These are phyloP conservation scores for Synanthedon vespiformis DNA, from an alignment of 2,888 invertebrate genomes.

Conservation along the genomic window DNA sequence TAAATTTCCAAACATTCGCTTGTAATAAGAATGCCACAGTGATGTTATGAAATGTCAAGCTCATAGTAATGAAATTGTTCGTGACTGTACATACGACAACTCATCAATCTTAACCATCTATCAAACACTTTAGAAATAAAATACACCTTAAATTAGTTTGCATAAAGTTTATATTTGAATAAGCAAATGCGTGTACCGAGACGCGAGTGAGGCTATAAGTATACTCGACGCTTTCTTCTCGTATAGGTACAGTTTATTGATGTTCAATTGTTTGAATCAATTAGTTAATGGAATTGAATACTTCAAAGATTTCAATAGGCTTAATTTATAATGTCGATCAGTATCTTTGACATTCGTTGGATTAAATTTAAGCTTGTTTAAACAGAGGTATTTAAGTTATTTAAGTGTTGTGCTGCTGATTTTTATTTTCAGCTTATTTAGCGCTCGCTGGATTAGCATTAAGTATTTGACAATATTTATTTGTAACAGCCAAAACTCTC, in stretches of 20 bases:
- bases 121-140: not conserved
- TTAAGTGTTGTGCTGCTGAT: no score
- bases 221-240: not conserved
- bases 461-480: no score
- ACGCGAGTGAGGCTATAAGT: not conserved
- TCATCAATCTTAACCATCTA: not conserved
- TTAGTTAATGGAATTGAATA: conserved; percentile 9
- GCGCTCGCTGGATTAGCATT: no score
- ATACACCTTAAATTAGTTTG: no score
- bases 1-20: not conserved
- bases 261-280: conserved; percentile 8
- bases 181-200: no score
- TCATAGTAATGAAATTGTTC: conserved; percentile 15
- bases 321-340: not conserved
- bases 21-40: conserved; percentile 9
- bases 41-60: conserved; percentile 30
- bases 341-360: not conserved
- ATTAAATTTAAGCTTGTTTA: not conserved
- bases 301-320: not conserved
- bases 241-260: not conserved
- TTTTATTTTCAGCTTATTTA: no score
- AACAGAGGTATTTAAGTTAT: not conserved
- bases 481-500: no score
- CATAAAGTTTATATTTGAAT: no score
- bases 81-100: not conserved